Evolutionary conservation across 2,797 vertebrate genomes (phyloP).

Genomic region (Otolemur crassicaudatus): DNA sequence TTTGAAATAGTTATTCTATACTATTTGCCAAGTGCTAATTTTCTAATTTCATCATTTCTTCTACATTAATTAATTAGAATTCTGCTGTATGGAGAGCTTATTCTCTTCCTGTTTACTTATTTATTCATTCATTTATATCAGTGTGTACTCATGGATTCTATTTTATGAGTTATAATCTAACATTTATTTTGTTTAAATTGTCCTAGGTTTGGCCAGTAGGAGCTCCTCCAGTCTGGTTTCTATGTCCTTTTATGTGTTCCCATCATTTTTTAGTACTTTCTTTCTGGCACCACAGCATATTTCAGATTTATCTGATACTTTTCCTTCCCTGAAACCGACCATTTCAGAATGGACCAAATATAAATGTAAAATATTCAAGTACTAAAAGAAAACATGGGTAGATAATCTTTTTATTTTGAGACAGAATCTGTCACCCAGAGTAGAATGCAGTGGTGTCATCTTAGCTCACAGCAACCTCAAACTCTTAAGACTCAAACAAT

Average conservation of each 20-base stretch:
- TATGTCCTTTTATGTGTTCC: background rate
- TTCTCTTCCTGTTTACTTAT: background rate
- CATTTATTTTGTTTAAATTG: background rate
- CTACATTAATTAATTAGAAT: slow-evolving; percentile 3
- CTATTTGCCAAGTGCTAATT: slow-evolving; percentile 25
- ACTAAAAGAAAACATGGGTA: background rate
- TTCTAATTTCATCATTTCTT: background rate
- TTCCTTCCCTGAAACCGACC: background rate
- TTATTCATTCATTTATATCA: background rate
- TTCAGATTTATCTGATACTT: background rate
- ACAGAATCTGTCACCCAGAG: no score
- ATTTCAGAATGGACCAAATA: slow-evolving; percentile 17
- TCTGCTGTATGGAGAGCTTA: background rate
- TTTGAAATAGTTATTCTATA: background rate
- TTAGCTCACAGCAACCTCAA: no score
- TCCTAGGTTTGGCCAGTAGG: background rate
- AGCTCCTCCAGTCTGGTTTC: background rate
- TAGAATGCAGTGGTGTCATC: no score
- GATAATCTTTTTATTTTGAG: background rate
- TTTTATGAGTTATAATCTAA: background rate
- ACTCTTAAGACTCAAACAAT: no score
- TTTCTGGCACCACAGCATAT: background rate
- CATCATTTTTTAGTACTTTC: background rate
- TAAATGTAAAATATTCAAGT: background rate
- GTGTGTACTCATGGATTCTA: background rate